Evolutionary conservation across 2,888 invertebrate species (phyloP).

Genomic region (Dorcus parallelipipedus): DNA sequence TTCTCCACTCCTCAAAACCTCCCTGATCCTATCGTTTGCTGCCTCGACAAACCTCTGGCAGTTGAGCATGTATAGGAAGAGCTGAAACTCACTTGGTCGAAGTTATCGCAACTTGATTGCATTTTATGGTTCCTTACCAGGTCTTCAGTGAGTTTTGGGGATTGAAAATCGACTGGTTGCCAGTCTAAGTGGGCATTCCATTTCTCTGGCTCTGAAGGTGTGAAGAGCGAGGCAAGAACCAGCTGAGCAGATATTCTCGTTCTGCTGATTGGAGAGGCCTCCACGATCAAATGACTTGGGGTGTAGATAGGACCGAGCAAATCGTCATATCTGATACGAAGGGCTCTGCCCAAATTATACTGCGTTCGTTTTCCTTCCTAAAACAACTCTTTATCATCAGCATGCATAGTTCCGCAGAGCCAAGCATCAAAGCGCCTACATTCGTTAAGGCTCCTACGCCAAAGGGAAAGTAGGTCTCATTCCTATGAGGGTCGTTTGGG

Average conservation of each 20-base stretch:
- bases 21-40: neutral
- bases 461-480: conserved; percentile 14
- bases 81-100: neutral
- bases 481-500: conserved; percentile 16
- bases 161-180: conserved; percentile 16
- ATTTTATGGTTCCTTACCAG: conserved; percentile 6
- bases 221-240: conserved; percentile 63
- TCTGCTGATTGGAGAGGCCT: conserved; percentile 64
- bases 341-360: conserved; percentile 55
- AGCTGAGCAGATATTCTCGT: conserved; percentile 66
- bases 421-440: conserved; percentile 1
- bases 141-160: conserved; percentile 5
- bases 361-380: conserved; percentile 63
- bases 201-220: conserved; percentile 53
- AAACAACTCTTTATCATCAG: conserved; percentile 14
- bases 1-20: conserved; percentile 3
- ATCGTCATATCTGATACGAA: conserved; percentile 56
- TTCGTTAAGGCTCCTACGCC: conserved; percentile 14
- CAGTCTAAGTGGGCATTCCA: conserved; percentile 11
- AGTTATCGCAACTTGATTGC: neutral
- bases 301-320: conserved; percentile 56
- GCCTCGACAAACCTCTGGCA: conserved; percentile 6
- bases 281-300: conserved; percentile 57
- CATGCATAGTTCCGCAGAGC: neutral
- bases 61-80: conserved; percentile 8